phyloP scores from a whole-genome alignment of 2,888 invertebrate genomes.

The Macaria notata region DNA sequence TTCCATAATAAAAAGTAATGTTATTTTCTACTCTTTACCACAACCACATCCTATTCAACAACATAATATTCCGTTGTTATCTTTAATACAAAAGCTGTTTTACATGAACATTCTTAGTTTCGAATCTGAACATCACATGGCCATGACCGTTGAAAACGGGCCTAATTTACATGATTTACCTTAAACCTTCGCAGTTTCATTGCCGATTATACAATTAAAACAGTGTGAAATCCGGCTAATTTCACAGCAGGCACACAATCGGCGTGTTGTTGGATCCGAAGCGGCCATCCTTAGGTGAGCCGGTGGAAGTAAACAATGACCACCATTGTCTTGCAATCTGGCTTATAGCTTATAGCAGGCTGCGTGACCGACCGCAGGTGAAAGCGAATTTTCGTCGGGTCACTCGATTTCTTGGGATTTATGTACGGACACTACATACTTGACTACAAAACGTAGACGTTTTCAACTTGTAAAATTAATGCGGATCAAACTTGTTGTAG shows the following conservation, averaged over 20 bases:
- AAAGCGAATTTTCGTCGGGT: conserved; percentile 26
- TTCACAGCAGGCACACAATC: conserved; percentile 54
- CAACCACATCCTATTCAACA: no score
- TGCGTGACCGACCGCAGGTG: conserved; percentile 18
- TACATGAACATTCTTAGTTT: background rate
- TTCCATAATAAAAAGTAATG: no score
- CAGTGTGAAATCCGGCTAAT: conserved; percentile 49
- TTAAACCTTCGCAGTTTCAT: conserved; percentile 38
- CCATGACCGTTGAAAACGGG: conserved; percentile 1
- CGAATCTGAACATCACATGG: background rate
- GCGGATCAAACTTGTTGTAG: no score
- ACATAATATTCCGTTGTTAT: no score
- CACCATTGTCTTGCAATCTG: conserved; percentile 44
- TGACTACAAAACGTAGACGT: no score
- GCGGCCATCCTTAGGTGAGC: conserved; percentile 42
- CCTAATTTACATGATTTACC: conserved; percentile 3
- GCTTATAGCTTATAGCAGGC: conserved; percentile 28
- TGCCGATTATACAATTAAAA: conserved; percentile 44
- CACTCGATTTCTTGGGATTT: conserved; percentile 23
- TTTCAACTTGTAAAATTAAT: no score
- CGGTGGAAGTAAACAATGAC: conserved; percentile 44
- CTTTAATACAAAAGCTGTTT: no score
- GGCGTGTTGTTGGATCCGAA: conserved; percentile 39
- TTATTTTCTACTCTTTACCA: no score
- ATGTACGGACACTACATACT: no score